A percentile compares a stretch with the other conserved stretches of the same genome.
Evolutionary conservation across 1,140 invertebrate genomes (phyloP).

Genomic region (Drosophila cardini): DNA sequence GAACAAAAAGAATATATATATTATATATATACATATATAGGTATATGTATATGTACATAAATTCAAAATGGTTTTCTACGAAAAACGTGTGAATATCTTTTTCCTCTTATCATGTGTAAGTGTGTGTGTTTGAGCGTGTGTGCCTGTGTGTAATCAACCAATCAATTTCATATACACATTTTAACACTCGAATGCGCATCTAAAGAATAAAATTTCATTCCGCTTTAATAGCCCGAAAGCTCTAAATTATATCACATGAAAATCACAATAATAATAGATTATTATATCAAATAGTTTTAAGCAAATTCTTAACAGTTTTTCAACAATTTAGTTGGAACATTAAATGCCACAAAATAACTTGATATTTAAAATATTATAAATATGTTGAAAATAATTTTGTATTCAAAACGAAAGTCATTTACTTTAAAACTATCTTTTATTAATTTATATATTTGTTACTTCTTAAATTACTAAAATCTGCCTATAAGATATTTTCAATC

Average conservation of each 20-base stretch:
- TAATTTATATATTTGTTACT: too few species aligned
- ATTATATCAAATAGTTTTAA: conserved; percentile 41
- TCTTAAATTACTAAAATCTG: too few species aligned
- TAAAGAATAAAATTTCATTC: conserved; percentile 63
- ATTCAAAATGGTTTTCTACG: background rate
- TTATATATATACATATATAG: conserved; percentile 33
- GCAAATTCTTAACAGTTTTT: background rate
- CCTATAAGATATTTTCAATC: too few species aligned
- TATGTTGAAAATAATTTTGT: too few species aligned
- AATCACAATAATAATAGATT: conserved; percentile 39
- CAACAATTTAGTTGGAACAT: too few species aligned
- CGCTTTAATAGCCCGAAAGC: conserved; percentile 32
- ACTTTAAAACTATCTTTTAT: too few species aligned
- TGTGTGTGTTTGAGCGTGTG: conserved; percentile 33
- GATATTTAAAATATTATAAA: conserved; percentile 1
- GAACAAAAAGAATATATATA: conserved; percentile 8
- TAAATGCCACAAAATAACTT: too few species aligned
- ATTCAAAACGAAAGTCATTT: too few species aligned
- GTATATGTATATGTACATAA: background rate
- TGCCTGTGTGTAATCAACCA: conserved; percentile 73
- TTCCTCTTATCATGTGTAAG: conserved; percentile 1
- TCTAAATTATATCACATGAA: conserved; percentile 19
- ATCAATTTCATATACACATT: conserved; percentile 80
- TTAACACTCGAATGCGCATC: conserved; percentile 69
- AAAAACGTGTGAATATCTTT: conserved; percentile 30